A percentile compares a stretch with the other conserved stretches of the same genome.
phyloP scores from a whole-genome alignment of 2,888 invertebrate genomes.

The Pandemis corylana region DNA sequence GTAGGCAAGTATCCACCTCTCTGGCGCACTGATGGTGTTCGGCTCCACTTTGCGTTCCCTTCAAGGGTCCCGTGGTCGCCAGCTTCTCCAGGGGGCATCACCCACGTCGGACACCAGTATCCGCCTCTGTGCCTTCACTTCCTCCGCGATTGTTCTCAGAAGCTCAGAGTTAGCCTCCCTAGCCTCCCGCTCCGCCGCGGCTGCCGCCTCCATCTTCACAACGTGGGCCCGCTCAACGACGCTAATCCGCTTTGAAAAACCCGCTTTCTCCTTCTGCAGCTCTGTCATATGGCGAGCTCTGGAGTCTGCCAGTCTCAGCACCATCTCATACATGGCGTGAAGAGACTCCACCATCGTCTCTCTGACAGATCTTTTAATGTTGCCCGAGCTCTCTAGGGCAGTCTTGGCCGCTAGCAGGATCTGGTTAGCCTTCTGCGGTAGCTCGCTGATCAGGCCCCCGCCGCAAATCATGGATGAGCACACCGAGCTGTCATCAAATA shows the following conservation, averaged over 20 bases:
- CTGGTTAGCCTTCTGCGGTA: background rate
- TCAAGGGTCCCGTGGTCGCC: background rate
- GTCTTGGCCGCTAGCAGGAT: background rate
- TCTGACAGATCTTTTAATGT: background rate
- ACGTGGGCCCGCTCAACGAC: background rate
- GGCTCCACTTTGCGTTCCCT: too few relatives aligned
- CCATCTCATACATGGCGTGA: background rate
- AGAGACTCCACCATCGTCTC: background rate
- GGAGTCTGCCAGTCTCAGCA: slow-evolving; percentile 1
- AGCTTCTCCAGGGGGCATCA: background rate
- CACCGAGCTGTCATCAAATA: background rate
- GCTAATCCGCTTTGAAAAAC: background rate
- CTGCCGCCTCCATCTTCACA: background rate
- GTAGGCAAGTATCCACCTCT: too few relatives aligned
- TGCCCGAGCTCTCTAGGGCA: background rate
- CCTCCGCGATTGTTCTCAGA: accelerated
- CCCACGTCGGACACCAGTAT: background rate
- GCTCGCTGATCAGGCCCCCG: background rate
- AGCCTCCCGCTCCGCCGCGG: background rate
- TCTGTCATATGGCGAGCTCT: background rate
- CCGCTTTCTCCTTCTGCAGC: background rate
- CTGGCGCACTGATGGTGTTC: too few relatives aligned
- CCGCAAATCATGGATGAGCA: background rate
- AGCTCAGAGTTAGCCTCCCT: background rate
- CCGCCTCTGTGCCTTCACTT: background rate